These are phyloP conservation scores for Amia ocellicauda DNA, from an alignment of 2,113 vertebrate species.

Conservation along the genomic window DNA sequence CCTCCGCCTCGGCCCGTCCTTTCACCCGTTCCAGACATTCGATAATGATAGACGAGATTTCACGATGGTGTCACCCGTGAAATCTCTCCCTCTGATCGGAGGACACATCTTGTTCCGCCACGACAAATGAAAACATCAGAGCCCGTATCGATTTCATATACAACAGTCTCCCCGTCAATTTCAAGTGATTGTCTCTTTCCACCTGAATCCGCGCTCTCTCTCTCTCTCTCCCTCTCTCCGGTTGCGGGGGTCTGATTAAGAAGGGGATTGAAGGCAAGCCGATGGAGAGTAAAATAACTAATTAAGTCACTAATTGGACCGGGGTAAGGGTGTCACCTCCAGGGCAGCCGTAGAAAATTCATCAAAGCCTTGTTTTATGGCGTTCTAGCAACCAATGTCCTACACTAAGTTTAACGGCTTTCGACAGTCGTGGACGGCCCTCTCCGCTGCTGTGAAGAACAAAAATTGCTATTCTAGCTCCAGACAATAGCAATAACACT, in stretches of 20 bases:
- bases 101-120: conserved; percentile 37
- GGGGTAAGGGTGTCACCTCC: conserved; percentile 37
- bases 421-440: conserved; percentile 25
- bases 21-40: conserved; percentile 41
- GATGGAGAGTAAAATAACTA: conserved; percentile 37
- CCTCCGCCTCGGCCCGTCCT: too few relatives aligned
- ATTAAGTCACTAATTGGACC: conserved; percentile 45
- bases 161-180: conserved; percentile 39
- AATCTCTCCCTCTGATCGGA: conserved; percentile 34
- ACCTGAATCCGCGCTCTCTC: conserved; percentile 33
- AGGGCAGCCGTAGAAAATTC: conserved; percentile 32
- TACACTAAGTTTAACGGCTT: conserved; percentile 35
- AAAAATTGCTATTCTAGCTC: conserved; percentile 9
- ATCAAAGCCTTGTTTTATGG: conserved; percentile 33
- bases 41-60: conserved; percentile 41
- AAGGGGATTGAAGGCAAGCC: conserved; percentile 17
- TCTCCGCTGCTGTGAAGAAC: background rate
- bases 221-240: conserved; percentile 29
- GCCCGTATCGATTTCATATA: conserved; percentile 50
- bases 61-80: conserved; percentile 1
- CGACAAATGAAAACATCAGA: conserved; percentile 66
- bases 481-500: conserved; percentile 20
- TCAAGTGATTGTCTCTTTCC: conserved; percentile 46
- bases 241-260: conserved; percentile 22
- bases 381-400: conserved; percentile 42